Conservation (phyloP, 1,140 invertebrate species). For the Choristoneura fumiferana region DNA sequence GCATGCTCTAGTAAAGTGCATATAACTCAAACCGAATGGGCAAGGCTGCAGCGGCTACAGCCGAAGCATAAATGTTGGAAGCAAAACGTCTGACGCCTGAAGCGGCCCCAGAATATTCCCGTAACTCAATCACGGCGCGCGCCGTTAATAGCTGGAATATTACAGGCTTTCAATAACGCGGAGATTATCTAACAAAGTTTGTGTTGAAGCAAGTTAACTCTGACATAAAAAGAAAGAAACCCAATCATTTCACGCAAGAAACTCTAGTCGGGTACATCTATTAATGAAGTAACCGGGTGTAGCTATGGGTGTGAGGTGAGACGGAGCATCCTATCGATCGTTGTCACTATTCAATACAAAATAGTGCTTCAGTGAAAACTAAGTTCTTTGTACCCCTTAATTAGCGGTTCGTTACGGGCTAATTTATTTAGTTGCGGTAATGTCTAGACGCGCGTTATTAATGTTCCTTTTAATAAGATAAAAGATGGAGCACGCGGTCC, state of each 20-base stretch:
- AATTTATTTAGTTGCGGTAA: conserved; percentile 66
- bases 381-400: conserved; percentile 48
- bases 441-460: conserved; percentile 58
- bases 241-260: conserved; percentile 32
- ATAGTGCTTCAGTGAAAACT: conserved; percentile 38
- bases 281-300: conserved; percentile 35
- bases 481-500: conserved; percentile 34
- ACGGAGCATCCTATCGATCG: conserved; percentile 33
- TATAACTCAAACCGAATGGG: too few relatives aligned
- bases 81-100: too few relatives aligned
- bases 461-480: conserved; percentile 58
- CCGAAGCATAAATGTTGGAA: too few relatives aligned
- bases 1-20: too few relatives aligned
- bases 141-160: conserved; percentile 20
- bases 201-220: conserved; percentile 26
- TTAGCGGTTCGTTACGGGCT: conserved; percentile 59
- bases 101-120: neutral
- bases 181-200: conserved; percentile 24
- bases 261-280: conserved; percentile 37
- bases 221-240: conserved; percentile 29
- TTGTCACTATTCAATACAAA: conserved; percentile 37
- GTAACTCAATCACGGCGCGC: conserved; percentile 7
- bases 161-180: conserved; percentile 5
- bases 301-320: neutral
- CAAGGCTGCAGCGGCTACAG: too few relatives aligned